Evolutionary conservation across 2,113 vertebrate genomes (phyloP).

Genomic region (Peromyscus polionotus): DNA sequence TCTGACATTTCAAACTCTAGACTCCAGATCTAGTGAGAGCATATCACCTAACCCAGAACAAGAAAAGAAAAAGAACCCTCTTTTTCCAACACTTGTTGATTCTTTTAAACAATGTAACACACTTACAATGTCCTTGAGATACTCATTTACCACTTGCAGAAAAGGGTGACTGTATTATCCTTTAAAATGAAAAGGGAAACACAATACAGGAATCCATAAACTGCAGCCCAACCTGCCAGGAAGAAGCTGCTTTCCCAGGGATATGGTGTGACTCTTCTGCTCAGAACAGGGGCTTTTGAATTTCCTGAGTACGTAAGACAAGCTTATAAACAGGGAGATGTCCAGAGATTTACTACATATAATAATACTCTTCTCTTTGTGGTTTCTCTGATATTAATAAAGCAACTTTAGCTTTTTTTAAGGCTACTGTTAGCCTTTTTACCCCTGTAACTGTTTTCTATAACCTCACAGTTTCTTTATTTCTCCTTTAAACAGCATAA

Average conservation of each 20-base stretch:
- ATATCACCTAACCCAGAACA: not conserved
- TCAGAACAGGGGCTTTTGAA: not conserved
- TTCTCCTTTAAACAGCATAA: not conserved
- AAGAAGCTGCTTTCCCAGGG: not conserved
- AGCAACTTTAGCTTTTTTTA: not conserved
- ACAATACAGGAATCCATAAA: not conserved
- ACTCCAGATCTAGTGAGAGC: not conserved
- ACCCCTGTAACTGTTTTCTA: not conserved
- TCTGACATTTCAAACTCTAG: constrained; percentile 10
- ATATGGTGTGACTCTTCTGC: not conserved
- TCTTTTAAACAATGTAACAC: constrained; percentile 1
- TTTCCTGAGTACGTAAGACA: not conserved
- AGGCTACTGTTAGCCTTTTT: too few relatives aligned
- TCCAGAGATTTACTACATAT: not conserved
- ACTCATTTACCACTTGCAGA: not conserved
- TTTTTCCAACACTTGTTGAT: constrained; percentile 4
- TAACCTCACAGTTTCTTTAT: not conserved
- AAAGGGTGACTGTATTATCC: not conserved
- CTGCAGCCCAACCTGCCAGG: not conserved
- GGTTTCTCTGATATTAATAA: not conserved
- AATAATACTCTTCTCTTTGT: not conserved
- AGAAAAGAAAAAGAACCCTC: not conserved
- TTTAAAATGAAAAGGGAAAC: not conserved
- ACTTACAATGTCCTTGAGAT: not conserved
- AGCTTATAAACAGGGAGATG: not conserved